Conservation (phyloP, 2,113 vertebrate species). For the Procapra przewalskii region DNA sequence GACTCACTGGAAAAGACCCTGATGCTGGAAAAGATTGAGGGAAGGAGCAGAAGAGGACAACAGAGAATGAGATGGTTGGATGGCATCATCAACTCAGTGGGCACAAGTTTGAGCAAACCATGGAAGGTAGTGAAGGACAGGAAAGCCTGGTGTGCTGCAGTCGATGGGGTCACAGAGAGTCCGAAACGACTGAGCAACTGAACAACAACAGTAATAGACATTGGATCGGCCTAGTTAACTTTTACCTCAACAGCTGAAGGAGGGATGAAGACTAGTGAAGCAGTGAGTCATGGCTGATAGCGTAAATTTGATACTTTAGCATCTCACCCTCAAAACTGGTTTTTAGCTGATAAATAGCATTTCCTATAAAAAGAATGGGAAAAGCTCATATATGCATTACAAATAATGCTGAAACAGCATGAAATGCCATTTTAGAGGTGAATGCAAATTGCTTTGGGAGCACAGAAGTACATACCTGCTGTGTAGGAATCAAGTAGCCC, state of each 20-base stretch:
- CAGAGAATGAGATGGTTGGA: background rate
- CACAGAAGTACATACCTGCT: background rate
- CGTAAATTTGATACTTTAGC: background rate
- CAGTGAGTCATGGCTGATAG: background rate
- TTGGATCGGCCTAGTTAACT: background rate
- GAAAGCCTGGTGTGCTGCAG: background rate
- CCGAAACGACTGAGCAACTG: rapidly evolving
- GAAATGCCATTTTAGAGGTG: background rate
- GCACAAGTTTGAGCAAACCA: background rate
- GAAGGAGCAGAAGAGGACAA: background rate
- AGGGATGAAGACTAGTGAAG: background rate
- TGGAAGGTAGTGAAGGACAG: background rate
- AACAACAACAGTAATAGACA: background rate
- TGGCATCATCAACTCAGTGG: background rate
- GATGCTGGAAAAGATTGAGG: background rate
- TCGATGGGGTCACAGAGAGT: background rate
- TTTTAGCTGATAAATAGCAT: background rate
- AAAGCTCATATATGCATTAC: background rate
- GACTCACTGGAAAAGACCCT: background rate
- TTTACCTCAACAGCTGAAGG: background rate
- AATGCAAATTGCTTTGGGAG: background rate
- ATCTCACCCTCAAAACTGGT: background rate
- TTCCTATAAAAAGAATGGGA: background rate
- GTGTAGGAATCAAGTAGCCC: background rate
- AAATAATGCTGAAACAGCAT: background rate